Conservation (phyloP, 2,797 vertebrate species). For the Cyclopterus lumpus region DNA sequence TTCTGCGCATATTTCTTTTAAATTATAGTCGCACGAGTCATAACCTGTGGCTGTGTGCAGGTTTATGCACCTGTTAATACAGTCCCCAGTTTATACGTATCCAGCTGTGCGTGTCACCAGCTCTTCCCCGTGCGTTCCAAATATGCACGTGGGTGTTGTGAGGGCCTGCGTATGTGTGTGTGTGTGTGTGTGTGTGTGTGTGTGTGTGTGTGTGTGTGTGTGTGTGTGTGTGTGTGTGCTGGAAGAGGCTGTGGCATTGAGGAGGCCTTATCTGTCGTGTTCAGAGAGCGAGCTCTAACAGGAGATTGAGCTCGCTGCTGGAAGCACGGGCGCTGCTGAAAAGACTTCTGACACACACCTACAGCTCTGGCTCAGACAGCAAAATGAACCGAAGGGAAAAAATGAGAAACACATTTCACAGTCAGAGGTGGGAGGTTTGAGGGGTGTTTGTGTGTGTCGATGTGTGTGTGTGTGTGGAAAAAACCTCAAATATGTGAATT, state of each 20-base stretch:
- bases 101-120: conserved; percentile 54
- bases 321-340: conserved; percentile 68
- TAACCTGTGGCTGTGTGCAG: conserved; percentile 21
- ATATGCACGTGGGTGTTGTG: conserved; percentile 51
- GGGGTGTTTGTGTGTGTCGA: background rate
- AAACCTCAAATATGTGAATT: conserved; percentile 22
- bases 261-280: conserved; percentile 75
- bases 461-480: background rate
- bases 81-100: conserved; percentile 30
- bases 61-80: conserved; percentile 33
- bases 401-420: conserved; percentile 59
- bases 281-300: conserved; percentile 76
- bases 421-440: conserved; percentile 32
- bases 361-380: conserved; percentile 61
- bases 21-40: conserved; percentile 31
- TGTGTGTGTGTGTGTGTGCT: conserved; percentile 15
- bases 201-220: conserved; percentile 3
- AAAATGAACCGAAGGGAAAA: conserved; percentile 54
- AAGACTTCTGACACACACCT: conserved; percentile 75
- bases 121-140: conserved; percentile 27
- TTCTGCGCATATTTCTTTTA: conserved; percentile 38
- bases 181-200: background rate
- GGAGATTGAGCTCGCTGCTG: conserved; percentile 67
- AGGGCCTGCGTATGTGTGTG: conserved; percentile 5
- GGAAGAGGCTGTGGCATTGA: conserved; percentile 63